Base-by-base conservation (phyloP, 2,888 invertebrate genomes). In the Cylindroiulus punctatus region DNA sequence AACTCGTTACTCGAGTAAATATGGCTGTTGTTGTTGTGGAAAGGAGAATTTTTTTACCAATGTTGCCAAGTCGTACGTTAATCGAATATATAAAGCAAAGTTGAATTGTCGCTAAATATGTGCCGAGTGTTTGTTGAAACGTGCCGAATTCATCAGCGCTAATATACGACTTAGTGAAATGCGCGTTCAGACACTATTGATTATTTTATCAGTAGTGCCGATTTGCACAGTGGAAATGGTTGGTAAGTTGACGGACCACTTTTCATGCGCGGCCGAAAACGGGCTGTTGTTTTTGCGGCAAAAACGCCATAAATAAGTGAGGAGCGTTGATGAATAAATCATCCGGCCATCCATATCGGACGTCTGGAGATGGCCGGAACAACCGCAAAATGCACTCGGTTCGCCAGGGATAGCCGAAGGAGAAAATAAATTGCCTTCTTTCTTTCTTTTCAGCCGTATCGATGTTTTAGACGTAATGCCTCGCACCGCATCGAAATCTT, bases 41-140 rank as follows among this genome's bases (percentile, higher is more conserved):
- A 52, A n/a, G 19, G 36, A 36, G 36, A 22, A n/a, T 19, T n/a
- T 57, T 57, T 57, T 57, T 57, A n/a, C 22, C 7, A n/a, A n/a
- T 57, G 57, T n/a, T 57, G 57, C 57, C 57, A 57, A 57, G n/a
- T 57, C 19, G n/a, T 57, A 57, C n/a, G n/a, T 57, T 57, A 57
- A 57, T 57, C 19, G n/a, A 19, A 57, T 17, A 57, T n/a, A 57
- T 57, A n/a, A n/a, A 57, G n/a, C 0, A n/a, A 57, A 57, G 57
- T 57, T 57, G 57, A 57, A 57, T n/a, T n/a, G n/a, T n/a, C 19
- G 36, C 36, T 4, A n/a, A n/a, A n/a, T n/a, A n/a, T n/a, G n/a
- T n/a, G 36, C 7, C 7, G 36, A 36, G 7, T 7, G 36, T 36
- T 36, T 36, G 3, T 36, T 36, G 36, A 36, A 36, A 36, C 7